Percentiles rank a stretch among this genome's conserved stretches.
phyloP scores from a whole-genome alignment of 2,888 invertebrate species.

The Synanthedon andrenaeformis region DNA sequence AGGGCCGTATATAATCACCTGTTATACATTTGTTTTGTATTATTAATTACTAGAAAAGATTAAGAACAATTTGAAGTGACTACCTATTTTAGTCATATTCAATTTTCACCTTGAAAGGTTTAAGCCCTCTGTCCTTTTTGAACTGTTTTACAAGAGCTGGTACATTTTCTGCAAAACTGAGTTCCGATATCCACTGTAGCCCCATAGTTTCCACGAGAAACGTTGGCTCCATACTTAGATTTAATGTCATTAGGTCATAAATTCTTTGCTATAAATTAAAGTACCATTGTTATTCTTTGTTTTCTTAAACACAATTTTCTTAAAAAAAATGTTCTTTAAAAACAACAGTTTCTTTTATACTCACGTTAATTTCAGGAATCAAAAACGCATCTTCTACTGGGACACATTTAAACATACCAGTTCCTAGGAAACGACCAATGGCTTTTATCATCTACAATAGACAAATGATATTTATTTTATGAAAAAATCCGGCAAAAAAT shows the following conservation, averaged over 20 bases:
- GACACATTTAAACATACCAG: slow-evolving; percentile 68
- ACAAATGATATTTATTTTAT: background rate
- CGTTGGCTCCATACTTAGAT: slow-evolving; percentile 71
- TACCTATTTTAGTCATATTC: too few species aligned
- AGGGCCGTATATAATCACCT: slow-evolving; percentile 73
- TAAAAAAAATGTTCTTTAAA: too few species aligned
- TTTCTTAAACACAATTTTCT: background rate
- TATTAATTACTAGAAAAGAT: background rate
- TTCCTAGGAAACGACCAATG: slow-evolving; percentile 63
- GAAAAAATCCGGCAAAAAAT: background rate
- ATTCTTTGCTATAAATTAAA: slow-evolving; percentile 57
- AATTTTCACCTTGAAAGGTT: slow-evolving; percentile 61
- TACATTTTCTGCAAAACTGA: slow-evolving; percentile 57
- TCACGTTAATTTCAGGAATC: slow-evolving; percentile 58
- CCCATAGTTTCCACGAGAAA: slow-evolving; percentile 64
- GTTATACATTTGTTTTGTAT: slow-evolving; percentile 5
- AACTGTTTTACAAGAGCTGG: slow-evolving; percentile 59
- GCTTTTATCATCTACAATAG: slow-evolving; percentile 65
- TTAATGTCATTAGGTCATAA: slow-evolving; percentile 68
- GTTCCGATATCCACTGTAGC: slow-evolving; percentile 66
- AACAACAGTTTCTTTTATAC: slow-evolving; percentile 3
- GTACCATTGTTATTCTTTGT: background rate
- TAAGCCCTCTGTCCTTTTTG: slow-evolving; percentile 63
- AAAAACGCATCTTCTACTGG: slow-evolving; percentile 70
- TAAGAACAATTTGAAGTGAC: too few species aligned